Evolutionary conservation across 1,140 invertebrate species (phyloP).

Genomic region (Camponotus vicinus): DNA sequence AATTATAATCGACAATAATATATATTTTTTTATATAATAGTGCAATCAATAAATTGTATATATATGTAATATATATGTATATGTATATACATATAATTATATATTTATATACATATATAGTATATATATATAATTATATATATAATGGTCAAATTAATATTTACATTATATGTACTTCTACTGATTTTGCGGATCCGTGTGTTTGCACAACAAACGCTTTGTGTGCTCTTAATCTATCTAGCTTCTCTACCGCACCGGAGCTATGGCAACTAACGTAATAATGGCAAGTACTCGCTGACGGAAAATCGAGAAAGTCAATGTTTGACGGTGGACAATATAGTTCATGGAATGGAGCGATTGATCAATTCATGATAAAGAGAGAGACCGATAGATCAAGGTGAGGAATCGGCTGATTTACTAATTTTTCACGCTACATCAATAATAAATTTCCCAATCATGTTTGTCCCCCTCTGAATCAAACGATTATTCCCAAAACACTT

Average conservation of each 20-base stretch:
- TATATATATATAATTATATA: slow-evolving; percentile 71
- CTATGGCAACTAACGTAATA: slow-evolving; percentile 83
- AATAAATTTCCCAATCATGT: neutral
- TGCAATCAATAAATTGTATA: slow-evolving; percentile 80
- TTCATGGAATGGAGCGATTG: slow-evolving; percentile 70
- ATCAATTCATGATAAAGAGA: slow-evolving; percentile 33
- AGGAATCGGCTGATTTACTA: slow-evolving; percentile 25
- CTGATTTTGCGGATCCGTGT: slow-evolving; percentile 74
- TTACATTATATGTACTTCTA: slow-evolving; percentile 83
- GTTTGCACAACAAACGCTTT: slow-evolving; percentile 69
- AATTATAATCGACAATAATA: slow-evolving; percentile 82
- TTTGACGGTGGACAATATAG: slow-evolving; percentile 53
- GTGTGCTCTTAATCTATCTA: slow-evolving; percentile 73
- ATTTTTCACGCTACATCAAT: neutral
- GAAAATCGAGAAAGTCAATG: slow-evolving; percentile 61
- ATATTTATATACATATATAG: slow-evolving; percentile 38
- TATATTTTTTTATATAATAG: slow-evolving; percentile 81
- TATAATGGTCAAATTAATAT: slow-evolving; percentile 82
- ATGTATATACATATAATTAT: slow-evolving; percentile 57
- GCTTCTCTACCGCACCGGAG: slow-evolving; percentile 71
- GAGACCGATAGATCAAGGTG: slow-evolving; percentile 4
- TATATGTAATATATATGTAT: slow-evolving; percentile 74
- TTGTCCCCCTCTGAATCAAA: neutral
- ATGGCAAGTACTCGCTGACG: slow-evolving; percentile 80
- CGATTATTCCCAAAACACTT: neutral